Conservation (phyloP, 1,140 invertebrate species). For the Apis florea region DNA sequence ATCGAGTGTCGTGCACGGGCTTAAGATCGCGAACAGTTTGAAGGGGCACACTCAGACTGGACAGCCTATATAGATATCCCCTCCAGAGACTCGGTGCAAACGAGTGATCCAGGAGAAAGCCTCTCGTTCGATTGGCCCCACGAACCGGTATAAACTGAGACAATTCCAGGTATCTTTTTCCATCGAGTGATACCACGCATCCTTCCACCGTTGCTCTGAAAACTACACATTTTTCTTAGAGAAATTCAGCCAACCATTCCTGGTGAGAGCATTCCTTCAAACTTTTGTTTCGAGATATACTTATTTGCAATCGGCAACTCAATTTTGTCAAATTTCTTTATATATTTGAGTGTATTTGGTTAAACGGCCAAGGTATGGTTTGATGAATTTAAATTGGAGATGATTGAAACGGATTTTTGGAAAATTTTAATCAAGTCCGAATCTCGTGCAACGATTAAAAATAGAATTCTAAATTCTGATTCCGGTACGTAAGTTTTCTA, state of each 20-base stretch:
- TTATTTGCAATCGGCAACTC: too few species aligned
- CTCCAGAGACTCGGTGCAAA: conserved; percentile 67
- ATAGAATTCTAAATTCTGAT: too few species aligned
- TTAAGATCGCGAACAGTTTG: conserved; percentile 73
- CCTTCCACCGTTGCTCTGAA: background rate
- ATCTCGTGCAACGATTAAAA: too few species aligned
- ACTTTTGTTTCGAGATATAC: background rate
- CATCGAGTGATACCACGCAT: background rate
- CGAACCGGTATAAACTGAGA: conserved; percentile 16
- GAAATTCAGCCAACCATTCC: conserved; percentile 2
- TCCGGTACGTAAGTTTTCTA: too few species aligned
- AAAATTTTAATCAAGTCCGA: background rate
- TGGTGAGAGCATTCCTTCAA: background rate
- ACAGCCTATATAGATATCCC: conserved; percentile 76
- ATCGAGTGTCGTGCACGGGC: conserved; percentile 45
- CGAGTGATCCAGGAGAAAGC: conserved; percentile 73
- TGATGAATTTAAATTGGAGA: background rate
- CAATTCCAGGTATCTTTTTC: conserved; percentile 21
- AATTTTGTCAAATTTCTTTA: too few species aligned
- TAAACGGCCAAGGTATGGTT: background rate
- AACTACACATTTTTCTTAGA: conserved; percentile 17
- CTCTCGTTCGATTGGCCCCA: conserved; percentile 67
- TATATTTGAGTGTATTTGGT: too few species aligned
- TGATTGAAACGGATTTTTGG: background rate
- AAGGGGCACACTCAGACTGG: conserved; percentile 69